Base-by-base conservation (phyloP, 1,140 invertebrate species). In the Panulirus ornatus region DNA sequence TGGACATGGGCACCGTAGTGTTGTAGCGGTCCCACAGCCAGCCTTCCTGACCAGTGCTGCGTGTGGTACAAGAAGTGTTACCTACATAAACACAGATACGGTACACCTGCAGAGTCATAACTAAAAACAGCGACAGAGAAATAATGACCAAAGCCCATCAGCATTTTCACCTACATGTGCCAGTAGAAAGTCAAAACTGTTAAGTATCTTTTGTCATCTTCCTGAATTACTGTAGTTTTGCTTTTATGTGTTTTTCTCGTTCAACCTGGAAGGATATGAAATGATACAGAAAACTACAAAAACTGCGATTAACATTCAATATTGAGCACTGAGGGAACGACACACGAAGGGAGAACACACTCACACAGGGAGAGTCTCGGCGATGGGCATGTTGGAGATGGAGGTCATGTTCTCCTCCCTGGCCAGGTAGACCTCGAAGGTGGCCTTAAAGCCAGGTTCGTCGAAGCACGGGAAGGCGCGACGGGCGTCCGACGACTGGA, bases 1-100 rank as follows among this genome's bases (percentile, higher is more conserved):
- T 97, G 0, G 97, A 97, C 97, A 98, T 98, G 6, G 94, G 93
- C 0, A 97, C 96, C 0, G 96, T 96, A 81, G 94, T 95, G 0
- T 94, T 76, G 93, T 96, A 98, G 1, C 94, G 95, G 93, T 98
- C 97, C 96, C 96, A 97, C 9, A 96, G 94, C 93, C 97, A 98
- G 63, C 94, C 94, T 11, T 94, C 93, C 47, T 96, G 92, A 34
- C 93, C 94, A 5, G 94, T 92, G 8, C 96, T 96, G 93, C 34
- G 9, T n/a, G n/a, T n/a, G n/a, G n/a, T n/a, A n/a, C n/a, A n/a
- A n/a, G n/a, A n/a, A n/a, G n/a, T n/a, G n/a, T n/a, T n/a, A n/a
- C n/a, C n/a, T n/a, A n/a, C n/a, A n/a, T n/a, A n/a, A n/a, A n/a
- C n/a, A n/a, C n/a, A n/a, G n/a, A n/a, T n/a, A n/a, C n/a, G n/a